A percentile compares a stretch with the other conserved stretches of the same genome.
These are phyloP conservation scores for Drosophila fulvimacula DNA, from an alignment of 2,888 invertebrate genomes.

Conservation along the genomic window DNA sequence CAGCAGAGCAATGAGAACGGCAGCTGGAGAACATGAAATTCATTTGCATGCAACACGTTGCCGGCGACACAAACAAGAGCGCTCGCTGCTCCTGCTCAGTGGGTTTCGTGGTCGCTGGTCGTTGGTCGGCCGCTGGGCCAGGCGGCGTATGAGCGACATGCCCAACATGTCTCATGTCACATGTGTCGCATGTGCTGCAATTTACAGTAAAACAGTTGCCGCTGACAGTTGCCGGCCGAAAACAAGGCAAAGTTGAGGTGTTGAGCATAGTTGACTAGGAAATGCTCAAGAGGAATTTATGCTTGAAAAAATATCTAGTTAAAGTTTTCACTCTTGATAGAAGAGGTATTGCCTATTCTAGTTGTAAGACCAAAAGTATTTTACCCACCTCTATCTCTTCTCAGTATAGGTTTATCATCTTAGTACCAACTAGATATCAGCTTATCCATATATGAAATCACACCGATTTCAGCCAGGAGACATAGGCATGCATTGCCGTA, in stretches of 20 bases:
- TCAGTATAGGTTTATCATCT: background rate
- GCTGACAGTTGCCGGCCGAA: constrained; percentile 24
- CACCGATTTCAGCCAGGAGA: background rate
- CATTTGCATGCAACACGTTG: constrained; percentile 81
- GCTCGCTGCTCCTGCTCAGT: constrained; percentile 2
- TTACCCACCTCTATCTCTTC: background rate
- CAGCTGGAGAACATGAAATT: constrained; percentile 54
- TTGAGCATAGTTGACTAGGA: background rate
- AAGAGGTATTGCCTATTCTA: background rate
- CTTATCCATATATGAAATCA: no score
- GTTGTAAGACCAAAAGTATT: background rate
- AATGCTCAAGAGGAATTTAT: background rate
- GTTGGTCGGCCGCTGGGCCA: constrained; percentile 16
- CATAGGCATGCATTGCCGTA: background rate
- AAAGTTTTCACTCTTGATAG: background rate
- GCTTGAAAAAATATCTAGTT: background rate
- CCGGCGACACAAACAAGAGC: constrained; percentile 48
- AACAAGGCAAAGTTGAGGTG: background rate
- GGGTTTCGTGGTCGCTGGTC: background rate
- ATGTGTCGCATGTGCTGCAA: constrained; percentile 43
- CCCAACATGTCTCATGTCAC: constrained; percentile 52
- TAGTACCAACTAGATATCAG: no score
- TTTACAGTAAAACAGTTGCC: constrained; percentile 41
- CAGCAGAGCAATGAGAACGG: constrained; percentile 11
- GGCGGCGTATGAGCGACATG: constrained; percentile 68